Percentiles rank a stretch among this genome's conserved stretches.
These are phyloP conservation scores for Palythoa caribaeorum DNA, from an alignment of 92 coral and sea anemone genomes.

Conservation along the genomic window DNA sequence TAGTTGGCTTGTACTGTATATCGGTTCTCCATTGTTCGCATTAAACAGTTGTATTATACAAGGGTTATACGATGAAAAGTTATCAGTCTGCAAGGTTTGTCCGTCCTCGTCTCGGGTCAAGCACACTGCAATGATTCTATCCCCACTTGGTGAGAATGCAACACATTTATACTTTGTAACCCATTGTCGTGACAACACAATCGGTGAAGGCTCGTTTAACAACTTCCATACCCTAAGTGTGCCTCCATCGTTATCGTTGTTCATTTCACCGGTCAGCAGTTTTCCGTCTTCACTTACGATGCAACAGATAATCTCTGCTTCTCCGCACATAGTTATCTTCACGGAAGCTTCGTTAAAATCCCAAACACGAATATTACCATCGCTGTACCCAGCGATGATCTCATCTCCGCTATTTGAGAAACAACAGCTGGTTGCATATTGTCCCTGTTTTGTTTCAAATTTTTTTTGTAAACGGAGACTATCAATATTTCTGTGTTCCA, in stretches of 20 bases:
- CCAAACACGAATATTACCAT: slow-evolving; percentile 17
- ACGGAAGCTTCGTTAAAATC: slow-evolving; percentile 6
- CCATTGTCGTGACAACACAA: slow-evolving; percentile 1
- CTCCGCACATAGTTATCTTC: neutral
- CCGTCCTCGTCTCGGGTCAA: neutral
- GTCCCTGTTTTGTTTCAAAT: neutral
- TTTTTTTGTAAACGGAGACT: slow-evolving; percentile 8
- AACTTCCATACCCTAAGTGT: slow-evolving; percentile 14
- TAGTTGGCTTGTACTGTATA: neutral
- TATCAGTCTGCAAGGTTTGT: no score
- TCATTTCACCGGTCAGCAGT: slow-evolving; percentile 8
- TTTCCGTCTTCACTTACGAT: neutral
- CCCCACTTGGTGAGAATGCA: slow-evolving; percentile 38
- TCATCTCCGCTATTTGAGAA: slow-evolving; percentile 4
- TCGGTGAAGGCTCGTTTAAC: neutral
- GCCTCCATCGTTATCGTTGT: neutral
- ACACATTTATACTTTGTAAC: slow-evolving; percentile 13
- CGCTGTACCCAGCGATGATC: neutral
- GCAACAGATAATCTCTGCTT: slow-evolving; percentile 5
- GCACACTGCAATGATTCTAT: slow-evolving; percentile 15
- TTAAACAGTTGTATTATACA: neutral
- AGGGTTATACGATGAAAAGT: no score
- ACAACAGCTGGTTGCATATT: slow-evolving; percentile 4
- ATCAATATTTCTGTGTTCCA: slow-evolving; percentile 17
- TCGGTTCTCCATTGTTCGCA: neutral